These are phyloP conservation scores for Fratercula arctica DNA, from an alignment of 2,797 vertebrate genomes.

Conservation along the genomic window DNA sequence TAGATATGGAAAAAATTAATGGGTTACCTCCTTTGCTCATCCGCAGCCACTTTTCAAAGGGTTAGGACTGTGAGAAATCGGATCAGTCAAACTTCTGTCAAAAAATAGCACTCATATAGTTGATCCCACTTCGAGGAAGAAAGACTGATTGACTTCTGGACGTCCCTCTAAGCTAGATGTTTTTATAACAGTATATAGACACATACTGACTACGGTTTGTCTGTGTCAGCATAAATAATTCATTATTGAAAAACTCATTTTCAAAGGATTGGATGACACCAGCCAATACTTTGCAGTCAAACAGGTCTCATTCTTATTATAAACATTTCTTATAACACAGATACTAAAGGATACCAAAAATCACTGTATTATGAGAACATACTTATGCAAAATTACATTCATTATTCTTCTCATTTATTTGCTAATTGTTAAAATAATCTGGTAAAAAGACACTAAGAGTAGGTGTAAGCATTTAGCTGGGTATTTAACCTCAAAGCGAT, in stretches of 20 bases:
- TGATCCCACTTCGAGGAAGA: background rate
- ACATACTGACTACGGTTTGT: background rate
- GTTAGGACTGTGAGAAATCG: background rate
- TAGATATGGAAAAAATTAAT: background rate
- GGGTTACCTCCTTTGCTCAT: accelerated
- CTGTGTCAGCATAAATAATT: background rate
- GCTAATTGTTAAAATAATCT: conserved; percentile 35
- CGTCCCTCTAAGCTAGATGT: background rate
- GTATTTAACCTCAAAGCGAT: conserved; percentile 59
- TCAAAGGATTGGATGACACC: background rate
- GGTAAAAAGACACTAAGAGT: conserved; percentile 1
- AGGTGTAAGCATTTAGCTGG: conserved; percentile 6
- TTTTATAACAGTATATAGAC: background rate
- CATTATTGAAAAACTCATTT: background rate
- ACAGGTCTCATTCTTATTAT: background rate
- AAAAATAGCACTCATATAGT: background rate
- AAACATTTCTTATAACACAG: background rate
- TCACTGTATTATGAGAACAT: background rate
- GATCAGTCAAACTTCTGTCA: background rate
- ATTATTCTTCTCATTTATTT: conserved; percentile 40
- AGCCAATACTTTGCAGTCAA: background rate
- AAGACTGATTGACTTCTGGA: background rate
- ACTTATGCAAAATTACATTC: conserved; percentile 9
- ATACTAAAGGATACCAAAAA: background rate
- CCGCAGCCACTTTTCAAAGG: background rate